Conservation (phyloP, 2,113 vertebrate species). For the Oncorhynchus nerka region DNA sequence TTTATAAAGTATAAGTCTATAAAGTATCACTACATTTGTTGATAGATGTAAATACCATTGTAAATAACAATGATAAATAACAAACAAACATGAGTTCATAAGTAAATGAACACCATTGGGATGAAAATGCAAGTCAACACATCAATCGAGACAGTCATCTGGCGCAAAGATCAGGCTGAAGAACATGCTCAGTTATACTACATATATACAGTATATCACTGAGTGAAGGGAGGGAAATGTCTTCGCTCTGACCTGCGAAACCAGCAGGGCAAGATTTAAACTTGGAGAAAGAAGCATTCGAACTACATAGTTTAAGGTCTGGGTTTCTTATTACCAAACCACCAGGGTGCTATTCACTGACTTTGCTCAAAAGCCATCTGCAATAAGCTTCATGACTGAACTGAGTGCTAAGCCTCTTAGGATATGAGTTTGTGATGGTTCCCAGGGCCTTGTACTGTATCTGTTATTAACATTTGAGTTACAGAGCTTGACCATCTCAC, state of each 20-base stretch:
- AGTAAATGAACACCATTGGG: background rate
- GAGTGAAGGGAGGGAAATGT: background rate
- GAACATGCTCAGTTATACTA: conserved; percentile 5
- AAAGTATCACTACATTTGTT: too few relatives aligned
- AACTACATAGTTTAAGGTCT: background rate
- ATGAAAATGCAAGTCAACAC: background rate
- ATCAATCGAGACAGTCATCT: background rate
- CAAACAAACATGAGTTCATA: background rate
- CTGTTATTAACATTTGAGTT: background rate
- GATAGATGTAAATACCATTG: too few relatives aligned
- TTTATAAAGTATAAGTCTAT: too few relatives aligned
- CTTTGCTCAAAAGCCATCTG: background rate
- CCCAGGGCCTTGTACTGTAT: background rate
- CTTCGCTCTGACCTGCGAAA: background rate
- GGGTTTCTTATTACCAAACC: conserved; percentile 12
- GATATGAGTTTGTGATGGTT: background rate
- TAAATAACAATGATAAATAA: background rate
- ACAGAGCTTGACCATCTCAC: background rate
- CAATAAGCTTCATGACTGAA: background rate
- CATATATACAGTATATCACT: background rate
- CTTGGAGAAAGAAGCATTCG: background rate
- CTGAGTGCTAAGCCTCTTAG: background rate
- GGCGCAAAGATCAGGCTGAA: conserved; percentile 18
- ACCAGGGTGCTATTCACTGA: background rate
- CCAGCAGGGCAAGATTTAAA: conserved; percentile 13